Percentiles rank a stretch among this genome's conserved stretches.
phyloP scores from a whole-genome alignment of 1,140 invertebrate species.

The Rhagoletis zephyria region DNA sequence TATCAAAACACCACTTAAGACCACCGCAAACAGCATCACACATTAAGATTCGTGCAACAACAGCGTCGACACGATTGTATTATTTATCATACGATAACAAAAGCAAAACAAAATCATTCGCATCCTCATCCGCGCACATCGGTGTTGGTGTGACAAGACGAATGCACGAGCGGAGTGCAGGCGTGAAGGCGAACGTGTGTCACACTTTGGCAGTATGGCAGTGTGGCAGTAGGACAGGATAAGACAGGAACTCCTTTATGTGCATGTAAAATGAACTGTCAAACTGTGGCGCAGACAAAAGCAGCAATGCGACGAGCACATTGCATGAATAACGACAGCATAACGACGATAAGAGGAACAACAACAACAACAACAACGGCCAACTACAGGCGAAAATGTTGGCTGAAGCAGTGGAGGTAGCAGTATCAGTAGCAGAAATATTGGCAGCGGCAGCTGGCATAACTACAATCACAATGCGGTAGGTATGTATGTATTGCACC shows the following conservation, averaged over 20 bases:
- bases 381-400: constrained; percentile 12
- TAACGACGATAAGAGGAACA: constrained; percentile 6
- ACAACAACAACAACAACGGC: neutral
- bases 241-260: constrained; percentile 47
- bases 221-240: constrained; percentile 30
- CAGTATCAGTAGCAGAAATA: neutral
- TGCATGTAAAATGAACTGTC: constrained; percentile 50
- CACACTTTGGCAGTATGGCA: neutral
- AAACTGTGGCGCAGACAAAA: neutral
- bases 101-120: constrained; percentile 31
- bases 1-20: constrained; percentile 4
- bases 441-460: neutral
- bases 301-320: neutral
- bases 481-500: neutral
- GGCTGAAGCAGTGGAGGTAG: neutral
- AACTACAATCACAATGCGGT: constrained; percentile 16
- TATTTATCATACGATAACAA: neutral
- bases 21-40: constrained; percentile 17
- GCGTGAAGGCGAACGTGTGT: neutral
- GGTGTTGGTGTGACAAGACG: neutral
- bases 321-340: neutral
- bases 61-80: neutral
- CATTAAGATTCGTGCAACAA: neutral
- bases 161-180: neutral
- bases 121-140: neutral